phyloP scores from a whole-genome alignment of 1,140 invertebrate genomes.

The Drosophila subpulchrella region DNA sequence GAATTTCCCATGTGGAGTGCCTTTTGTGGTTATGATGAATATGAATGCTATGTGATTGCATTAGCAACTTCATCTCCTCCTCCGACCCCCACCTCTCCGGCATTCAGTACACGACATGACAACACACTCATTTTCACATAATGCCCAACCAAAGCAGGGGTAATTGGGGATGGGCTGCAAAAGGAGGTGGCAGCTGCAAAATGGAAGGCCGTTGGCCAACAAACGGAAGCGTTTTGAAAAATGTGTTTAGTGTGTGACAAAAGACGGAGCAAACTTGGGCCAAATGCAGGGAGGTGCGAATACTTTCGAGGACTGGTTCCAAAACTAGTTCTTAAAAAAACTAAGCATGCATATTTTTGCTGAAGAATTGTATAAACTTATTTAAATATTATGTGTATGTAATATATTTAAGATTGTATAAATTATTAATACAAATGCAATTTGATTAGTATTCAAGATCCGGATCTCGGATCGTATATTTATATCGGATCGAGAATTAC shows the following conservation, averaged over 20 bases:
- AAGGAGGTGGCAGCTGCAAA: background rate
- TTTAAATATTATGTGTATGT: too few relatives aligned
- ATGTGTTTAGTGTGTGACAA: slow-evolving; percentile 80
- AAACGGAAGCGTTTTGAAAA: slow-evolving; percentile 71
- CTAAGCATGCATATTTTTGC: background rate
- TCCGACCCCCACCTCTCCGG: slow-evolving; percentile 3
- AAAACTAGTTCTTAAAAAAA: background rate
- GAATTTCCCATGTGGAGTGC: slow-evolving; percentile 63
- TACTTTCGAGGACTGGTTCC: background rate
- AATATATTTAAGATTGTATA: too few relatives aligned
- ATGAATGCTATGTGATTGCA: slow-evolving; percentile 82
- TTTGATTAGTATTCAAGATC: too few relatives aligned
- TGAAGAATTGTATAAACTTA: too few relatives aligned
- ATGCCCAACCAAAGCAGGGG: slow-evolving; percentile 24
- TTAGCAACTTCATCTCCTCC: slow-evolving; percentile 71
- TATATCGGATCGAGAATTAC: too few relatives aligned
- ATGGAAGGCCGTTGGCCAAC: slow-evolving; percentile 34
- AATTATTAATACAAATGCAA: too few relatives aligned
- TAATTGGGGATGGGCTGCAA: background rate
- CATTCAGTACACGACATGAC: slow-evolving; percentile 43
- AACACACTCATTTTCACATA: slow-evolving; percentile 69
- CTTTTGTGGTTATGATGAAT: slow-evolving; percentile 82
- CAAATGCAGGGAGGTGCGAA: background rate
- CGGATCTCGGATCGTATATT: too few relatives aligned
- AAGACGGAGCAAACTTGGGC: slow-evolving; percentile 12